Percentiles rank a stretch among this genome's conserved stretches.
Conservation (phyloP, 2,113 vertebrate species). For the Apeltes quadracus region DNA sequence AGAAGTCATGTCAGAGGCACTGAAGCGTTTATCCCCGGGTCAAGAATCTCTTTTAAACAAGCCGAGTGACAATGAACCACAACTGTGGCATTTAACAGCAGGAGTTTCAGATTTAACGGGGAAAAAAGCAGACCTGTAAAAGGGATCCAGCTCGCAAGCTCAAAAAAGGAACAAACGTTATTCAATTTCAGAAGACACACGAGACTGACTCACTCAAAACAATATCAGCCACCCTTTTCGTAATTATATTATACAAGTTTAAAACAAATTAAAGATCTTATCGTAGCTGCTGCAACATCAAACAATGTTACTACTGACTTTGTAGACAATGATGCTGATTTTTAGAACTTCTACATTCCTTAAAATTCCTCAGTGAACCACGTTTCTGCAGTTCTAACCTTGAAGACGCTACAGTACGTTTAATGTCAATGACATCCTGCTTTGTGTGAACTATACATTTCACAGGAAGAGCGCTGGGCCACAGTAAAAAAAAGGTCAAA, state of each 20-base stretch:
- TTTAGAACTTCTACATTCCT: not conserved
- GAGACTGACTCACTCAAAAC: not conserved
- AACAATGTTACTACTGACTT: not conserved
- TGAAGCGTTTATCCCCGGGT: slow-evolving; percentile 59
- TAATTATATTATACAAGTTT: not conserved
- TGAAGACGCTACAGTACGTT: not conserved
- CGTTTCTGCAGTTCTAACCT: not conserved
- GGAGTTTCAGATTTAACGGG: not conserved
- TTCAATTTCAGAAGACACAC: not conserved
- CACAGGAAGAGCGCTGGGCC: not conserved
- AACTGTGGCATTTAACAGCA: slow-evolving; percentile 42
- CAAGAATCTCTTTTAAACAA: slow-evolving; percentile 54
- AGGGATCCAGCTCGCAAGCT: not conserved
- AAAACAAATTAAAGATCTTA: not conserved
- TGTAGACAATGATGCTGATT: not conserved
- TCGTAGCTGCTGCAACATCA: not conserved
- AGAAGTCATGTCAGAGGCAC: slow-evolving; percentile 42
- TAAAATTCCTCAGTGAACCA: not conserved
- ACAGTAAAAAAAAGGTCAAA: slow-evolving; percentile 1
- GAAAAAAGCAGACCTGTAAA: not conserved
- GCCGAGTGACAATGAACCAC: slow-evolving; percentile 30
- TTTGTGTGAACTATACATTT: slow-evolving; percentile 1
- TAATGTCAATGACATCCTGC: slow-evolving; percentile 20
- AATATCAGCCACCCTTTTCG: not conserved
- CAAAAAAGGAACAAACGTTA: not conserved